Percentiles rank a stretch among this genome's conserved stretches.
Conservation (phyloP, 2,888 invertebrate genomes). For the Trichopoda pennipes region DNA sequence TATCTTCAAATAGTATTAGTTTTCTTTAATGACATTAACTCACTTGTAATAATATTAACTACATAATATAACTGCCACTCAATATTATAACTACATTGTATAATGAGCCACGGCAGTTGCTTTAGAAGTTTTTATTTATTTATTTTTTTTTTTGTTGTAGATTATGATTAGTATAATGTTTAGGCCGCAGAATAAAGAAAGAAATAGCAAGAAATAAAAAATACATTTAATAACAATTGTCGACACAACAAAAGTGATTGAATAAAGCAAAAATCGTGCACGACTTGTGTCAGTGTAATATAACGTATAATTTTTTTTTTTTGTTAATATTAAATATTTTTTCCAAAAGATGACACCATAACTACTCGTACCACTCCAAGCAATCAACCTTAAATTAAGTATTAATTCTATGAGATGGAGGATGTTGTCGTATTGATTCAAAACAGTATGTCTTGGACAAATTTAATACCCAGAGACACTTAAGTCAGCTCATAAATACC, state of each 20-base stretch:
- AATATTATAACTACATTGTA: slow-evolving; percentile 33
- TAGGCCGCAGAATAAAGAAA: slow-evolving; percentile 17
- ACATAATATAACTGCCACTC: slow-evolving; percentile 63
- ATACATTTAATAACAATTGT: slow-evolving; percentile 65
- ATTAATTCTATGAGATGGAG: slow-evolving; percentile 28
- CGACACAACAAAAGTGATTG: slow-evolving; percentile 52
- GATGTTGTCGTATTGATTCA: slow-evolving; percentile 56
- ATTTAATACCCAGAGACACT: slow-evolving; percentile 43
- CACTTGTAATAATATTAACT: slow-evolving; percentile 50
- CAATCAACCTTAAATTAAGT: slow-evolving; percentile 56
- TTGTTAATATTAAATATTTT: slow-evolving; percentile 12
- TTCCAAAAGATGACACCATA: slow-evolving; percentile 64
- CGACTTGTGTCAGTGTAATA: slow-evolving; percentile 70
- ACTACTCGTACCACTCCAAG: slow-evolving; percentile 64
- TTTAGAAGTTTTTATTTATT: slow-evolving; percentile 13
- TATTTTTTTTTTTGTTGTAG: slow-evolving; percentile 7
- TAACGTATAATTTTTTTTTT: slow-evolving; percentile 55
- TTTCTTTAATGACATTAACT: slow-evolving; percentile 68
- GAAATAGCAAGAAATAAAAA: slow-evolving; percentile 47
- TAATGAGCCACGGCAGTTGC: slow-evolving; percentile 27
- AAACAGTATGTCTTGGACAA: slow-evolving; percentile 50
- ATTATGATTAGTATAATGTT: slow-evolving; percentile 38
- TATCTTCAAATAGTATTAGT: slow-evolving; percentile 67
- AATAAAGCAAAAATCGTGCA: slow-evolving; percentile 62
- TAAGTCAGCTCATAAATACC: slow-evolving; percentile 11